Base-by-base conservation (phyloP, 2,797 vertebrate genomes). In the Cryptoblepharus egeriae region DNA sequence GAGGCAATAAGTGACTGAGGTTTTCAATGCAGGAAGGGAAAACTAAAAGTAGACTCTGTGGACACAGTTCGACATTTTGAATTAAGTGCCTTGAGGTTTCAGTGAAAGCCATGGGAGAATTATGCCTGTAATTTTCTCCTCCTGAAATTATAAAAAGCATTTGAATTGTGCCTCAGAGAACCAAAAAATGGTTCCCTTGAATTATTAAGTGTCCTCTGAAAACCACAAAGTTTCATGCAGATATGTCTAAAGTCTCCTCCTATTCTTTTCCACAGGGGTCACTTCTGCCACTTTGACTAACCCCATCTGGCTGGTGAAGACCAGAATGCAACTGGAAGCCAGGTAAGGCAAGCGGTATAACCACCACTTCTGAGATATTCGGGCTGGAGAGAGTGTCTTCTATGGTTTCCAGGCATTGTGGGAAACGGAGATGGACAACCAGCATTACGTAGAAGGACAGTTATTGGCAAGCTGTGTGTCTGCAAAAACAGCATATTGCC, bases 301-400 rank as follows among this genome's bases (percentile, higher is more conserved):
- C 67, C 93, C 94, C 39, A 90, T 95, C 77, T 95, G 93, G 93
- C 42, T 95, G 78, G 94, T 94, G 89, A 94, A 94, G 86, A 94
- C 94, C 64, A 91, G 93, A 77, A 93, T 94, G 93, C 94, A 94
- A 79, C 86, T 94, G 85, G 89, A 94, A 85, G 87, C 80, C 82
- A 93, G 93, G 94, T 94, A 76, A 90, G 79, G 10, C 13, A 45
- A 65, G 16, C 15, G 30, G 45, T 20, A 22, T 12, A n/a, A 9
- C 2, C 6, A 26, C 35, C n/a, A 11, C 52, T 63, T 32, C 24
- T 82, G n/a, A 68, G 52, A 4, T 49, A 57, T 3, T 2, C 2
- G 9, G 11, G 22, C 12, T 32, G 3, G 49, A 8, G 49, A 8
- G 8, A 49, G 24, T 2, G 4, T n/a, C 5, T 28, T 52, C 42